phyloP scores from a whole-genome alignment of 2,113 vertebrate genomes.

The Entomyzon cyanotis region DNA sequence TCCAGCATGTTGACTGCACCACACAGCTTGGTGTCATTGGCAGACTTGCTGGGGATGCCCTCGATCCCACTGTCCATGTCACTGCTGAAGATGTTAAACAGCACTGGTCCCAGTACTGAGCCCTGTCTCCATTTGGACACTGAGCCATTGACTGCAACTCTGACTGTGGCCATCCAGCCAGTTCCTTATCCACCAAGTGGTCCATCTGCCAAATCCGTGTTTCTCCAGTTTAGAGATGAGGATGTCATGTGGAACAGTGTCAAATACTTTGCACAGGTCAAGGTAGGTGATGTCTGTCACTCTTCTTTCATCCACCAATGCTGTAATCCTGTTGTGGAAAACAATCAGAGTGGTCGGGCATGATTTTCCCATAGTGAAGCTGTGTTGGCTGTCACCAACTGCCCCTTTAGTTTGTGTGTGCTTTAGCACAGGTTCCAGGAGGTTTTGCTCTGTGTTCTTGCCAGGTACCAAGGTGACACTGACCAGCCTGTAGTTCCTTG shows the following conservation, averaged over 20 bases:
- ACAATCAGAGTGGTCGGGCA: neutral
- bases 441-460: neutral
- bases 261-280: neutral
- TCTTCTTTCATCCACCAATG: neutral
- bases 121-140: neutral
- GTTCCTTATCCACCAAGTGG: neutral
- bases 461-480: neutral
- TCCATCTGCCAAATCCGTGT: neutral
- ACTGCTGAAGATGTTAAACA: fast-evolving
- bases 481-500: neutral
- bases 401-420: neutral
- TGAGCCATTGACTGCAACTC: neutral
- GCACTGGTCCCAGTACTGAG: fast-evolving
- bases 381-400: neutral
- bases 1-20: neutral
- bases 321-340: neutral
- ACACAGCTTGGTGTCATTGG: neutral
- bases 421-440: neutral
- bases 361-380: neutral
- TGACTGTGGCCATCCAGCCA: neutral
- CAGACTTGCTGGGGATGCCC: neutral
- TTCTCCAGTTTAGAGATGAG: neutral
- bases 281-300: neutral
- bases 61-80: fast-evolving
- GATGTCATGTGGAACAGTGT: fast-evolving